Evolutionary conservation across 2,888 invertebrate species (phyloP).

Genomic region (Cantharis flavilabris): DNA sequence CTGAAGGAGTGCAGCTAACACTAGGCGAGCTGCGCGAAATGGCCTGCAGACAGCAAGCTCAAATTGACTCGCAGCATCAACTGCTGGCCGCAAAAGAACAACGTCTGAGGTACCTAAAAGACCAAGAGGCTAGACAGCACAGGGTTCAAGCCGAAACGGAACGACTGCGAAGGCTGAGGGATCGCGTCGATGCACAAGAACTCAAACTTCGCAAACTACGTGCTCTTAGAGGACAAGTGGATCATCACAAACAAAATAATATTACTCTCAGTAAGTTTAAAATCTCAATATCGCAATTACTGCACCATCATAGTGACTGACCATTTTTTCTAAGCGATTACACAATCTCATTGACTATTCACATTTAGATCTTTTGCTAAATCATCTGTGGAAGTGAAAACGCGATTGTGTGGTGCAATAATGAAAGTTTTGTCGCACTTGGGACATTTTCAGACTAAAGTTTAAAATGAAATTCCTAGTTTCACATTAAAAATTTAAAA

Average conservation of each 20-base stretch:
- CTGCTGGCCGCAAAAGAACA: conserved; percentile 92
- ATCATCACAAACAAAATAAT: conserved; percentile 89
- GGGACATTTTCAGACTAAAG: neutral
- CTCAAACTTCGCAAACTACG: conserved; percentile 89
- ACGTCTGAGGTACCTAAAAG: conserved; percentile 90
- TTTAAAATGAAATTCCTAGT: neutral
- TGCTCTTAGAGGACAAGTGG: conserved; percentile 91
- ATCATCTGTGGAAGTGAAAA: neutral
- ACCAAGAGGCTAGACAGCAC: conserved; percentile 83
- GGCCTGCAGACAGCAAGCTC: conserved; percentile 96
- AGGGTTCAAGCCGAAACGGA: conserved; percentile 86
- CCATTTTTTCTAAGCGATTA: neutral
- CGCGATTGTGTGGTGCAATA: neutral
- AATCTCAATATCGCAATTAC: neutral
- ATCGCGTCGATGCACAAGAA: conserved; percentile 94
- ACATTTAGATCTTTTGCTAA: neutral
- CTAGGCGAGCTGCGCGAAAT: conserved; percentile 96
- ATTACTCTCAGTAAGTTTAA: conserved; percentile 88
- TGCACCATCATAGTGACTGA: neutral
- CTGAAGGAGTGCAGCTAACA: conserved; percentile 89
- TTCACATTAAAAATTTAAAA: neutral
- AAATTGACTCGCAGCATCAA: conserved; percentile 94
- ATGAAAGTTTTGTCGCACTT: neutral
- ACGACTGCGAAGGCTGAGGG: conserved; percentile 81
- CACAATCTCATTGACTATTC: neutral